These are phyloP conservation scores for Schizaphis graminum DNA, from an alignment of 2,888 invertebrate genomes.

Conservation along the genomic window DNA sequence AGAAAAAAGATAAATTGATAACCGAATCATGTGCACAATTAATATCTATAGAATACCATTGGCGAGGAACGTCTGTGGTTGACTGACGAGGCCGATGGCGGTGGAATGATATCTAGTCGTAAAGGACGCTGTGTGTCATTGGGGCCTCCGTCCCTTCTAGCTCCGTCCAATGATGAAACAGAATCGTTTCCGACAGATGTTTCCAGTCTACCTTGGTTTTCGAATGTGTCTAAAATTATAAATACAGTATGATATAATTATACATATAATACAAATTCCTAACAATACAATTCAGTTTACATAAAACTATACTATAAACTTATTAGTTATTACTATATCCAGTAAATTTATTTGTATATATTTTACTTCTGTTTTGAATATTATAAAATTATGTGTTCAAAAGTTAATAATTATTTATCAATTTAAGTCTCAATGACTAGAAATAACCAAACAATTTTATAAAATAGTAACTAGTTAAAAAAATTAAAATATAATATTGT, in stretches of 20 bases:
- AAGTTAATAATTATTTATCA: not conserved
- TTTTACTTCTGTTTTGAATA: not conserved
- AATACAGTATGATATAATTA: not conserved
- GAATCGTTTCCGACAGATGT: slow-evolving; percentile 68
- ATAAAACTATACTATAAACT: no score
- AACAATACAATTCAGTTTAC: not conserved
- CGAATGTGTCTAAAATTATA: slow-evolving; percentile 64
- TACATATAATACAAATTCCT: not conserved
- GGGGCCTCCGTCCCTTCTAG: slow-evolving; percentile 62
- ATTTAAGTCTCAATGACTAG: not conserved
- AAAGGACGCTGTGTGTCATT: slow-evolving; percentile 69
- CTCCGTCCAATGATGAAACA: slow-evolving; percentile 69
- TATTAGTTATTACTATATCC: not conserved
- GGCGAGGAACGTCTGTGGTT: slow-evolving; percentile 64
- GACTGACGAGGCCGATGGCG: slow-evolving; percentile 68
- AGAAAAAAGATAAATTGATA: not conserved
- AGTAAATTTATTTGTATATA: no score
- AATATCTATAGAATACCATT: slow-evolving; percentile 28
- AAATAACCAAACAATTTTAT: not conserved
- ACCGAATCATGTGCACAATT: not conserved
- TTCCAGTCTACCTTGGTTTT: slow-evolving; percentile 67
- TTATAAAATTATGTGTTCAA: not conserved
- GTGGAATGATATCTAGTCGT: slow-evolving; percentile 70
- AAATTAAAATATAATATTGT: not conserved
- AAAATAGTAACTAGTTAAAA: not conserved